Percentiles rank a stretch among this genome's conserved stretches.
Conservation (phyloP, 2,113 vertebrate genomes). For the Anseranas semipalmata region DNA sequence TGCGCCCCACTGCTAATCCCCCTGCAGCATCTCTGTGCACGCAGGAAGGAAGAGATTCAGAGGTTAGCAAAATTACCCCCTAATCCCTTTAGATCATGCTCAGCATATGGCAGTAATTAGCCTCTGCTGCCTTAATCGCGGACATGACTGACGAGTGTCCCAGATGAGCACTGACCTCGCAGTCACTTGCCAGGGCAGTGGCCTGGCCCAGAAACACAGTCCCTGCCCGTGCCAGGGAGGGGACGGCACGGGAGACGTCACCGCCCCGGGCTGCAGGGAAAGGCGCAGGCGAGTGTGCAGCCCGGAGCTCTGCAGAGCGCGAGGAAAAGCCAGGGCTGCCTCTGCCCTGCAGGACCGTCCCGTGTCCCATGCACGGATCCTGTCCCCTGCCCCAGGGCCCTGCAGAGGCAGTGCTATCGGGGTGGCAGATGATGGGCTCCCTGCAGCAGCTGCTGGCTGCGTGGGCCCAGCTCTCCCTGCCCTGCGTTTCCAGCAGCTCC, state of each 20-base stretch:
- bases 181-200: background rate
- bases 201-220: background rate
- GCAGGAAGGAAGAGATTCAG: slow-evolving; percentile 57
- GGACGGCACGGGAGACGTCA: background rate
- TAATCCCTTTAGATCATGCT: slow-evolving; percentile 61
- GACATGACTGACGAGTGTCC: background rate
- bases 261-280: fast-evolving
- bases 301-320: background rate
- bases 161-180: background rate
- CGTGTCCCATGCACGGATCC: background rate
- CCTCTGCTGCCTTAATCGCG: slow-evolving; percentile 37
- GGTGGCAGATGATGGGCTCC: background rate
- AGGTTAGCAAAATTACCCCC: slow-evolving; percentile 49
- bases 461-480: background rate
- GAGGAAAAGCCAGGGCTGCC: background rate
- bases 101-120: slow-evolving; percentile 69
- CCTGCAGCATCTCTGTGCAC: background rate
- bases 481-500: background rate
- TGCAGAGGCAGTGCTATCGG: fast-evolving
- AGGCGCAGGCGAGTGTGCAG: background rate
- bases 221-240: background rate
- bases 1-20: background rate
- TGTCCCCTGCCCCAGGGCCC: background rate
- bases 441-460: background rate
- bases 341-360: background rate